phyloP scores from a whole-genome alignment of 2,888 invertebrate species.

The Stenichneumon culpator region DNA sequence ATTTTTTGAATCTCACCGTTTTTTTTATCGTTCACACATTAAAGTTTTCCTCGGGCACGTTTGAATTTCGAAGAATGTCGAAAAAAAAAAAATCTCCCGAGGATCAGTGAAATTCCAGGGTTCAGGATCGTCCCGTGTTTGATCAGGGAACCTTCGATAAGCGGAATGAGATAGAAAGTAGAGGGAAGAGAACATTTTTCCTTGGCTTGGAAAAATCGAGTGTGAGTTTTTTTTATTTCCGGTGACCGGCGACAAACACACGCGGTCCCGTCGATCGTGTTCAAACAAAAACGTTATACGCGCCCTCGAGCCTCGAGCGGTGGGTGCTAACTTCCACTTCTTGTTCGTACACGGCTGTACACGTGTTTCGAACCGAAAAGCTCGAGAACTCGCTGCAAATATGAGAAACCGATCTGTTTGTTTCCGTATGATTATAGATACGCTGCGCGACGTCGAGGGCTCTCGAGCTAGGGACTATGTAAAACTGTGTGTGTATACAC shows the following conservation, averaged over 20 bases:
- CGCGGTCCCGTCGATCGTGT: conserved; percentile 52
- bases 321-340: conserved; percentile 42
- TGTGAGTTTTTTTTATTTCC: conserved; percentile 64
- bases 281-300: conserved; percentile 59
- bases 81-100: conserved; percentile 18
- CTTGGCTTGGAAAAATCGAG: conserved; percentile 29
- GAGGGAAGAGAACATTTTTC: conserved; percentile 31
- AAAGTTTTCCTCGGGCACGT: background rate
- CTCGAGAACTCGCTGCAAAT: conserved; percentile 66
- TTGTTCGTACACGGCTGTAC: conserved; percentile 67
- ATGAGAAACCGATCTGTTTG: conserved; percentile 78
- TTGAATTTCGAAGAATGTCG: background rate
- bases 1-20: background rate
- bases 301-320: conserved; percentile 56
- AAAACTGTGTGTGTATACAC: conserved; percentile 49
- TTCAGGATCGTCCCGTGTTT: conserved; percentile 9
- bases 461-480: conserved; percentile 32
- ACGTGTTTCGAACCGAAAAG: conserved; percentile 71
- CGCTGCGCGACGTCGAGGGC: background rate
- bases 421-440: conserved; percentile 73
- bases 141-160: conserved; percentile 53
- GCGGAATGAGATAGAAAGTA: conserved; percentile 19
- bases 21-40: conserved; percentile 10
- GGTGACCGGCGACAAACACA: conserved; percentile 63
- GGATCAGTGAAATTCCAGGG: conserved; percentile 1